Evolutionary conservation across 2,113 vertebrate species (phyloP).

Genomic region (Polyodon spathula): DNA sequence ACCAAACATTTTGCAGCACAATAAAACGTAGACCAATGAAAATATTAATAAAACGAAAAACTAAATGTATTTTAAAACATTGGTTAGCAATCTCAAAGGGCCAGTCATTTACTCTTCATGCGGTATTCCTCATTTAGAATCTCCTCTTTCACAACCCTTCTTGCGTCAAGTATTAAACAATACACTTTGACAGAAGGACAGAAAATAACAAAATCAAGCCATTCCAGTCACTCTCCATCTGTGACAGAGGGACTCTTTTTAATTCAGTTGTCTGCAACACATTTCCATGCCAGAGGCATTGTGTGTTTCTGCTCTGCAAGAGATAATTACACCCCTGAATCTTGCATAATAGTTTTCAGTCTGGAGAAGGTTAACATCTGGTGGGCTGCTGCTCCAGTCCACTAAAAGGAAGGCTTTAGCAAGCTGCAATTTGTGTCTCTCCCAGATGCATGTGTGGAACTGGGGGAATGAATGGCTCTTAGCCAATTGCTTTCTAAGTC

Average conservation of each 20-base stretch:
- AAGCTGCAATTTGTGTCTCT: background rate
- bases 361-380: background rate
- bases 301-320: background rate
- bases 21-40: too few relatives aligned
- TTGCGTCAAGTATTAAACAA: background rate
- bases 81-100: too few relatives aligned
- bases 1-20: too few relatives aligned
- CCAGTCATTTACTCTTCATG: too few relatives aligned
- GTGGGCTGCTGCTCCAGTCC: background rate
- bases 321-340: background rate
- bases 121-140: too few relatives aligned
- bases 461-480: background rate
- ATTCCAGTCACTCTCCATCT: too few relatives aligned
- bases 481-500: background rate
- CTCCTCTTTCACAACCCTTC: background rate
- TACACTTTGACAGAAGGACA: background rate
- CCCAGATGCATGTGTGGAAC: background rate
- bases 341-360: background rate
- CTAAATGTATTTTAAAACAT: too few relatives aligned
- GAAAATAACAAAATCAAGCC: background rate
- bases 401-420: background rate
- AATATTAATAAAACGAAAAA: too few relatives aligned
- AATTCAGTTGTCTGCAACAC: background rate
- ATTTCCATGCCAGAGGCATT: background rate
- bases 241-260: background rate